Conservation (phyloP, 92 coral and sea anemone genomes). For the Zoanthus sociatus region DNA sequence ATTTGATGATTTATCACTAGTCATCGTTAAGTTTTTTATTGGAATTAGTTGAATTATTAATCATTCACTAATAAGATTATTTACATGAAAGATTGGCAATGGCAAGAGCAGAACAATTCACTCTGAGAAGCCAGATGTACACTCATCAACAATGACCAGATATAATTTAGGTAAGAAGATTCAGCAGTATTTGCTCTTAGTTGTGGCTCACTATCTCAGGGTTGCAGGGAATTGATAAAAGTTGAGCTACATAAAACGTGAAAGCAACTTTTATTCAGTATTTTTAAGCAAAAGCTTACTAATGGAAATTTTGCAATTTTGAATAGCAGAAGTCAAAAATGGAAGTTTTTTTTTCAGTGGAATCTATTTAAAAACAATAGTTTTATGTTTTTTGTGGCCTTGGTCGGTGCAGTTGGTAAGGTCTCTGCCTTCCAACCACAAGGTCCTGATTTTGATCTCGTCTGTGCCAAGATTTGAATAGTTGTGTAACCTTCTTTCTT, state of each 20-base stretch:
- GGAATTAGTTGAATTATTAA: not conserved
- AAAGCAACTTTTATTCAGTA: not conserved
- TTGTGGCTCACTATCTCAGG: not conserved
- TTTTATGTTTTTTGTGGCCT: not conserved
- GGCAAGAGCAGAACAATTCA: not conserved
- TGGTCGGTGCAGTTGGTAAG: too few species aligned
- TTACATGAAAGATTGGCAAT: not conserved
- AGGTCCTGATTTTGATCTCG: too few species aligned
- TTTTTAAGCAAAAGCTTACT: not conserved
- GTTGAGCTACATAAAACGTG: not conserved
- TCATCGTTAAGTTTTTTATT: too few species aligned
- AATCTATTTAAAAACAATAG: too few species aligned
- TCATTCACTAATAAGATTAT: not conserved
- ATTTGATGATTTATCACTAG: too few species aligned
- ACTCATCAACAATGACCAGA: not conserved
- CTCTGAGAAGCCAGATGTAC: not conserved
- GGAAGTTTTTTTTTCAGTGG: not conserved
- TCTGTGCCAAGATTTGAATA: too few species aligned
- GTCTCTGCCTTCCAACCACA: too few species aligned
- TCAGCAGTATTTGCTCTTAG: not conserved
- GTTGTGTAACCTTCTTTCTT: too few species aligned
- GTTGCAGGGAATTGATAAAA: not conserved
- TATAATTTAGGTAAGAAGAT: slow-evolving; percentile 24
- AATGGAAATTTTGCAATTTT: not conserved
- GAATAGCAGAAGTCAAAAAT: not conserved